Base-by-base conservation (phyloP, 37 sponge, comb jelly and placozoan species). In the Lycopodina hypogea region DNA sequence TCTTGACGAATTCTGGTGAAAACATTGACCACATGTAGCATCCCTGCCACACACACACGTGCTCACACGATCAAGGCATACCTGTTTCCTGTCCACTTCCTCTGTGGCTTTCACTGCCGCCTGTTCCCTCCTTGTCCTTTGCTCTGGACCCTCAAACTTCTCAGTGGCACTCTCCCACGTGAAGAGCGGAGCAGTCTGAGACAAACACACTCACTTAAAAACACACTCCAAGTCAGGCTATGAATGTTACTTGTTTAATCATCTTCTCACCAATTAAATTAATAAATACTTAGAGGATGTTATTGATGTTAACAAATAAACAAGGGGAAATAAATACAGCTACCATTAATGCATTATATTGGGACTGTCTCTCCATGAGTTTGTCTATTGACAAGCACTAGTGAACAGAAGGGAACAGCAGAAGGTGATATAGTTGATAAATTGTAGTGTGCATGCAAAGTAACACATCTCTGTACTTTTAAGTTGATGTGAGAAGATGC, bases 111-210 rank as follows among this genome's bases (percentile, higher is more conserved):
- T 77, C 21, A 65, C 53, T 36, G 14, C 53, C 42, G 66, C 60
- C 22, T 45, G 74, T 56, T 88, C 77, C 71, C 56, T 52, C 22
- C 39, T n/a, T 28, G 79, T 65, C 53, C 58, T 83, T 72, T 95
- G 96, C 2, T 69, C 84, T 38, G 96, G 93, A 29, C 90, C 96
- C 12, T 89, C 42, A 74, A 77, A 95, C 39, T 42, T 72, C 48
- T 73, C 38, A 1, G 48, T 45, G n/a, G 24, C 28, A 18, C 59
- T 39, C 33, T 89, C 82, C 60, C 78, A 89, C 18, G 73, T 50
- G 81, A 95, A 91, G 22, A 69, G 69, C 11, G 89, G 79, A 3
- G 81, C 87, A 41, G 94, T 83, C 94, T 93, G 60, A 42, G 72
- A 35, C 9, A 40, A 14, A 40, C 41, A 12, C 71, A 71, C 6